Evolutionary conservation across 2,113 vertebrate genomes (phyloP).

Genomic region (Takifugu bimaculatus): DNA sequence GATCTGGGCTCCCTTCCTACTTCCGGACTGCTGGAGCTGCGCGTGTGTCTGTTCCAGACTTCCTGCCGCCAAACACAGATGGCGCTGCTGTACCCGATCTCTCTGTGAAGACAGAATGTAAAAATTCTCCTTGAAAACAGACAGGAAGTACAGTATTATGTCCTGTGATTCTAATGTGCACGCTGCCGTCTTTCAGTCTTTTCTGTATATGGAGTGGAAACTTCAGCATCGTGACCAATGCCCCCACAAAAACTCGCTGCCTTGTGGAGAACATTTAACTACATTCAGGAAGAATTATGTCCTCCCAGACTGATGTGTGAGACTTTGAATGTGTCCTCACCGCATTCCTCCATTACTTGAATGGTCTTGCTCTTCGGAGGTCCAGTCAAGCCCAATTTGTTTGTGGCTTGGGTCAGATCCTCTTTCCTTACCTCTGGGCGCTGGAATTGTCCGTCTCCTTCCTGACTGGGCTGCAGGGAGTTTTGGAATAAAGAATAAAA

Average conservation of each 20-base stretch:
- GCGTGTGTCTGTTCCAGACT: slow-evolving; percentile 81
- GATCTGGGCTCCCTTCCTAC: slow-evolving; percentile 27
- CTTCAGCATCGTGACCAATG: slow-evolving; percentile 18
- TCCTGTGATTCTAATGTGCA: not conserved
- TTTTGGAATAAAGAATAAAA: not conserved
- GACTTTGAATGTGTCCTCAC: slow-evolving; percentile 65
- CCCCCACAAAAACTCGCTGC: slow-evolving; percentile 8
- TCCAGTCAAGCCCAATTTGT: slow-evolving; percentile 75
- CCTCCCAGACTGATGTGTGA: too few species aligned
- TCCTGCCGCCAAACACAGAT: slow-evolving; percentile 83
- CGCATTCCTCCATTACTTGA: slow-evolving; percentile 91
- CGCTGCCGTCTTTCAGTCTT: not conserved
- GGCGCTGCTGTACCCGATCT: slow-evolving; percentile 82
- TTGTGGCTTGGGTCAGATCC: slow-evolving; percentile 82
- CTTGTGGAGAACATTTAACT: too few species aligned
- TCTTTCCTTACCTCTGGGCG: slow-evolving; percentile 87
- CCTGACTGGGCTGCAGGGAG: slow-evolving; percentile 44
- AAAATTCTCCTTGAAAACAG: not conserved
- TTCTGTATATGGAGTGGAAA: slow-evolving; percentile 77
- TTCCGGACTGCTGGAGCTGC: slow-evolving; percentile 45
- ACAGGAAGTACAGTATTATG: not conserved
- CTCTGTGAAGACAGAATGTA: slow-evolving; percentile 71
- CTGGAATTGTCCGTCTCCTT: slow-evolving; percentile 77
- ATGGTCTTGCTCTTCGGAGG: slow-evolving; percentile 89
- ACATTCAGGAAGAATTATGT: too few species aligned